Evolutionary conservation across 2,797 vertebrate genomes (phyloP), one percentile per base, ranked within the genome.

Genomic region (Eremophila alpestris): DNA sequence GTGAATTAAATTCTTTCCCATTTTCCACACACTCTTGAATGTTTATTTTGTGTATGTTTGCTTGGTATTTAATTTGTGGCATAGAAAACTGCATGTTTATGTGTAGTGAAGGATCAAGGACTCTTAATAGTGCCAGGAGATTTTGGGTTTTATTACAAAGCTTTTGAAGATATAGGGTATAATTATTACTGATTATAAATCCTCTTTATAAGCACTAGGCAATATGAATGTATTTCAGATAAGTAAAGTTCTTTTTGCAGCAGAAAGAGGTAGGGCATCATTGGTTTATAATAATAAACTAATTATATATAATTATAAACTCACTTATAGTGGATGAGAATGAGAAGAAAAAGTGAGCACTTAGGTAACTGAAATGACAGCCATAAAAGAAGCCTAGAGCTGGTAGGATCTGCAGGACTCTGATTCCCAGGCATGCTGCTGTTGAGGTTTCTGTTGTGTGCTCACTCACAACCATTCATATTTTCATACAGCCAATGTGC

Each of bases 211-310:
- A 80, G 38, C 76, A 14, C n/a, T 64, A 89, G 49, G 16, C 30
- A 78, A 60, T 91, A 67, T 17, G 15, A 70, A 63, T 79, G 64
- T 69, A 49, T 85, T 92, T 94, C 27, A 74, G 30, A n/a, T 49
- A 5, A 74, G 19, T 70, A 60, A 67, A 83, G 40, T 32, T 56
- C 32, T 38, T 76, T 87, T 79, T 84, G 22, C 30, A 32, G 52
- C 27, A 38, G 32, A 38, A 79, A 5, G n/a, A 63, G 19, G 19
- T 56, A 30, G 29, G 8, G 6, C 8, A 30, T 93, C 32, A 34
- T 77, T 52, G 36, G 6, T 56, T 63, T 21, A 46, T 79, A 27
- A 26, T 34, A 75, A 51, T 52, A 30, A 45, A 41, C 11, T 36
- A 71, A 40, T 71, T 51, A 16, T 41, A 16, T 46, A 9, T 17